Evolutionary conservation across 2,888 invertebrate genomes (phyloP).

Genomic region (Luperina testacea): DNA sequence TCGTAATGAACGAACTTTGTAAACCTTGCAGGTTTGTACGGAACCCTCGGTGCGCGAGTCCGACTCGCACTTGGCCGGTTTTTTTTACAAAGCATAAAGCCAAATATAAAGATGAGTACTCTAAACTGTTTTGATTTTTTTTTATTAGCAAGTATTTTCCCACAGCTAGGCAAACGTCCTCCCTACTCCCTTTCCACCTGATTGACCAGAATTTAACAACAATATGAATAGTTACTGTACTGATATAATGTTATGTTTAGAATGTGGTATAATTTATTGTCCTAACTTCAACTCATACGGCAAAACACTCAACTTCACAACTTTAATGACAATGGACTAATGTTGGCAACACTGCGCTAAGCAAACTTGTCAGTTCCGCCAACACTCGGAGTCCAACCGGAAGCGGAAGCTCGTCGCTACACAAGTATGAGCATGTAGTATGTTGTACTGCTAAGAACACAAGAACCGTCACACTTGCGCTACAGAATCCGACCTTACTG

Average conservation of each 20-base stretch:
- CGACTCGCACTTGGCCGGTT: no score
- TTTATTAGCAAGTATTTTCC: no score
- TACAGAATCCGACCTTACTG: slow-evolving; percentile 15
- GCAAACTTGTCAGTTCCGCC: slow-evolving; percentile 77
- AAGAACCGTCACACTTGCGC: not conserved
- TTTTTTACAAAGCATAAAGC: no score
- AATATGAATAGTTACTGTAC: no score
- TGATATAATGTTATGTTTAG: not conserved
- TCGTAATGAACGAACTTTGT: no score
- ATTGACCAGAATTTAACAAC: no score
- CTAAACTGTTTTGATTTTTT: no score
- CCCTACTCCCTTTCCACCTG: no score
- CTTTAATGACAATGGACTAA: slow-evolving; percentile 68
- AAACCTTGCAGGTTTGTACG: no score
- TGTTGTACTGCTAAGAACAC: slow-evolving; percentile 17
- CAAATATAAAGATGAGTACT: no score
- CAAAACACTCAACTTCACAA: slow-evolving; percentile 51
- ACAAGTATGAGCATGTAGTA: slow-evolving; percentile 57
- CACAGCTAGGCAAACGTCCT: no score
- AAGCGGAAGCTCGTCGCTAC: slow-evolving; percentile 70
- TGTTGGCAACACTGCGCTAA: slow-evolving; percentile 70
- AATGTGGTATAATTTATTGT: slow-evolving; percentile 25
- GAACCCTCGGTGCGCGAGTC: no score
- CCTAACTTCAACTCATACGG: slow-evolving; percentile 36
- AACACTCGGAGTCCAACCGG: slow-evolving; percentile 68